Evolutionary conservation across 2,888 invertebrate genomes (phyloP).

Genomic region (Piscicola geometra): DNA sequence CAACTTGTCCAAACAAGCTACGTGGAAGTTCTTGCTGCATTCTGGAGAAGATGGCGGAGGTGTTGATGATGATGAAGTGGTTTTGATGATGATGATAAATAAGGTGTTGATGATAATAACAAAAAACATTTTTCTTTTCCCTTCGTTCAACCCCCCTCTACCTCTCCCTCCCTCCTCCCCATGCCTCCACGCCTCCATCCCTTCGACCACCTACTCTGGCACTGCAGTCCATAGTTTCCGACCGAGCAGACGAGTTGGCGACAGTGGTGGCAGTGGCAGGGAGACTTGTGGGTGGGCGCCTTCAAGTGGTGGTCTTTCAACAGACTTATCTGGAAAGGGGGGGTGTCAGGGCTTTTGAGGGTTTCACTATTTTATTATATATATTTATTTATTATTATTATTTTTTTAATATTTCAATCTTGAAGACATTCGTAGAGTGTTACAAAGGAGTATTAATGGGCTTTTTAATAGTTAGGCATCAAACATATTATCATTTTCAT

Average conservation of each 20-base stretch:
- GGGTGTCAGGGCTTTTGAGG: neutral
- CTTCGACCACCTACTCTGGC: conserved; percentile 67
- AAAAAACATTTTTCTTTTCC: too few species aligned
- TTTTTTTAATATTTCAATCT: too few species aligned
- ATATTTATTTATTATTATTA: too few species aligned
- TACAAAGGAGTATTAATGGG: too few species aligned
- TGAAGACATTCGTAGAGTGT: too few species aligned
- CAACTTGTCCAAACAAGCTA: conserved; percentile 71
- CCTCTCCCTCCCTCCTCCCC: too few species aligned
- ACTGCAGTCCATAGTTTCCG: conserved; percentile 92
- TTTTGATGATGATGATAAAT: too few species aligned
- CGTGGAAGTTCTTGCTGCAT: conserved; percentile 82
- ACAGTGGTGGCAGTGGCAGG: conserved; percentile 89
- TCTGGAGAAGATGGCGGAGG: conserved; percentile 58
- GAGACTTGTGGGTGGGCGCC: conserved; percentile 79
- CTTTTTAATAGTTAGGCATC: too few species aligned
- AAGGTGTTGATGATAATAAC: neutral
- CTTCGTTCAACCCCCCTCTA: too few species aligned
- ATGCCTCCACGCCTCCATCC: too few species aligned
- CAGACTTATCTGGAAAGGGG: conserved; percentile 1
- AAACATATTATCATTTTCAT: too few species aligned
- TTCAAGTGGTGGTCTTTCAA: conserved; percentile 77
- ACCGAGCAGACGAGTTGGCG: conserved; percentile 87
- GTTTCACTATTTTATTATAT: too few species aligned
- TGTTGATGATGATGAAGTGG: neutral